Evolutionary conservation across 1,140 invertebrate species (phyloP).

Genomic region (Brachionus sp.): DNA sequence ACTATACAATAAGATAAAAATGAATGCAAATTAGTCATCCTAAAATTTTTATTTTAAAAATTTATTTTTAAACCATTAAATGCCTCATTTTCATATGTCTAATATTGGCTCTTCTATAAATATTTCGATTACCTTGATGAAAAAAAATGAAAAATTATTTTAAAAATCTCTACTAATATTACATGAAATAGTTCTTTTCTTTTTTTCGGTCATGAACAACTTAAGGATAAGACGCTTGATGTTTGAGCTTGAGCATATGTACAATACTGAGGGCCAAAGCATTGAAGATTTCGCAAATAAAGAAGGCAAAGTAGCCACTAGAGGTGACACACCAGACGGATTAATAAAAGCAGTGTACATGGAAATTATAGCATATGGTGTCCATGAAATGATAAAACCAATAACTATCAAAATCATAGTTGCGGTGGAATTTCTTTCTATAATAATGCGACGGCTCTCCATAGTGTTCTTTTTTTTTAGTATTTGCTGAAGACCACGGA

Average conservation of each 20-base stretch:
- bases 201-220: neutral
- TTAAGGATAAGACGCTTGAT: conserved; percentile 6
- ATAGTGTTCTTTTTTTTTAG: neutral
- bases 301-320: conserved; percentile 18
- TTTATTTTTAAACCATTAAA: neutral
- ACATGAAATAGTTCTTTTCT: neutral
- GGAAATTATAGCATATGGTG: conserved; percentile 30
- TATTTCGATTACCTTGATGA: neutral
- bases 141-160: neutral
- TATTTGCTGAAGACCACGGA: neutral
- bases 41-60: neutral
- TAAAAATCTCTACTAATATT: neutral
- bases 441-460: neutral
- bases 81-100: neutral
- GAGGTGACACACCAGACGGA: neutral
- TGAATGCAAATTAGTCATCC: neutral
- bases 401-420: conserved; percentile 23
- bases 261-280: conserved; percentile 37
- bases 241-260: conserved; percentile 17
- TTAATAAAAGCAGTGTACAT: conserved; percentile 29
- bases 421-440: conserved; percentile 33
- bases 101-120: neutral
- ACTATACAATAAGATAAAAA: neutral
- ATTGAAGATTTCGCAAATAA: conserved; percentile 42
- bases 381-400: conserved; percentile 42